phyloP scores from a whole-genome alignment of 2,888 invertebrate species.

The Coelogynopora nodosa region DNA sequence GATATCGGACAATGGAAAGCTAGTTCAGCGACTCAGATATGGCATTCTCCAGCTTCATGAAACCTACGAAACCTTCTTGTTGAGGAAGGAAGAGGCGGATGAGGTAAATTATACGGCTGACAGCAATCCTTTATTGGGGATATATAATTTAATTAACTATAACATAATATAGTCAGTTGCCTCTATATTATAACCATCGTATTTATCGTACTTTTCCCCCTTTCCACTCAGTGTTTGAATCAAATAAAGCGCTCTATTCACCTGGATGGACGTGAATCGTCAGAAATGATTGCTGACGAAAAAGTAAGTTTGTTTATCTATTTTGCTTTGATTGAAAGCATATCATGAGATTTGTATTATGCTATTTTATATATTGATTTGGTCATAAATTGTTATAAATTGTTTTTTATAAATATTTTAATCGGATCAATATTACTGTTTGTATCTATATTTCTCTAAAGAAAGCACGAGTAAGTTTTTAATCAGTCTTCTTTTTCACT shows the following conservation, averaged over 20 bases:
- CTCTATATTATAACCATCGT: too few species aligned
- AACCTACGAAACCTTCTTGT: slow-evolving; percentile 88
- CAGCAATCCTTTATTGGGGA: neutral
- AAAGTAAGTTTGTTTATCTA: slow-evolving; percentile 50
- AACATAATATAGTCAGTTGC: neutral
- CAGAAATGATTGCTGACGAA: slow-evolving; percentile 68
- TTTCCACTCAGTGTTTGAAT: slow-evolving; percentile 66
- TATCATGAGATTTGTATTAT: too few species aligned
- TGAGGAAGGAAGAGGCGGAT: slow-evolving; percentile 78
- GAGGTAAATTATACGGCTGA: too few species aligned
- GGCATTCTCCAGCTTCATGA: slow-evolving; percentile 87
- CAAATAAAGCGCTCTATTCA: slow-evolving; percentile 75
- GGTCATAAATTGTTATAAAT: too few species aligned
- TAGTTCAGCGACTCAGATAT: slow-evolving; percentile 79
- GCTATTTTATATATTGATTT: too few species aligned
- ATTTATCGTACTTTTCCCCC: neutral
- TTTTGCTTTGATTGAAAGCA: neutral
- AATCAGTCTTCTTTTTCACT: too few species aligned
- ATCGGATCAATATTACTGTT: too few species aligned
- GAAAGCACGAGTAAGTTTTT: too few species aligned
- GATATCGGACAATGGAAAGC: slow-evolving; percentile 49
- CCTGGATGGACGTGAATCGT: slow-evolving; percentile 72
- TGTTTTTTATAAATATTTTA: too few species aligned
- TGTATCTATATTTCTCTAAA: too few species aligned
- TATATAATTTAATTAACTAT: neutral